These are phyloP conservation scores for Ophraella communa DNA, from an alignment of 2,888 invertebrate species.

Conservation along the genomic window DNA sequence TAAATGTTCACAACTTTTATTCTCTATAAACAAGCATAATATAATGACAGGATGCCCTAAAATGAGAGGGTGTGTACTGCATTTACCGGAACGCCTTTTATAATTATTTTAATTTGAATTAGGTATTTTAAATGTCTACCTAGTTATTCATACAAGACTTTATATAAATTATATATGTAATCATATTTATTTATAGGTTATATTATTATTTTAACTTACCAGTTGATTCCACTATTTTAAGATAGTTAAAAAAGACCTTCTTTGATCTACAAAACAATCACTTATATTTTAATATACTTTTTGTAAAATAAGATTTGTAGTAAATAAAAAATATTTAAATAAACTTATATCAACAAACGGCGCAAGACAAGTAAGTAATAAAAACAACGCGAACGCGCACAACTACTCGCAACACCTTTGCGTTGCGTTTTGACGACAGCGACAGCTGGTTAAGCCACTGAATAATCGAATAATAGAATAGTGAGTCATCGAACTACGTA, in stretches of 20 bases:
- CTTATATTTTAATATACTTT: background rate
- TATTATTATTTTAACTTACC: background rate
- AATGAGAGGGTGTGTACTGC: slow-evolving; percentile 6
- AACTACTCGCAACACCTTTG: background rate
- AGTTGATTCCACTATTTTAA: background rate
- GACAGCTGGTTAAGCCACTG: background rate
- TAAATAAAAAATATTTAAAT: slow-evolving; percentile 16
- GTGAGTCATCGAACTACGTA: slow-evolving; percentile 11
- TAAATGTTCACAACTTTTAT: background rate
- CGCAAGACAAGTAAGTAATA: slow-evolving; percentile 13
- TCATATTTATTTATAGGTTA: background rate
- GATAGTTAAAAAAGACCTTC: too few species aligned
- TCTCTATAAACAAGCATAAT: background rate
- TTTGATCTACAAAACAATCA: background rate
- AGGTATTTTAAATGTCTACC: background rate
- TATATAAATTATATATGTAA: background rate
- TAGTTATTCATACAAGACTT: too few species aligned
- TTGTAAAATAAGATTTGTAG: slow-evolving; percentile 11
- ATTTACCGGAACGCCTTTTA: slow-evolving; percentile 1
- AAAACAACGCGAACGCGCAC: slow-evolving; percentile 22
- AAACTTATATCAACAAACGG: slow-evolving; percentile 23
- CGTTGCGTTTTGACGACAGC: slow-evolving; percentile 7
- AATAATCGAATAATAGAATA: background rate
- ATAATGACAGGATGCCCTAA: slow-evolving; percentile 8
- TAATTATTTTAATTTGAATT: background rate